phyloP scores from a whole-genome alignment of 2,113 vertebrate genomes.

The Ceyx cyanopectus region DNA sequence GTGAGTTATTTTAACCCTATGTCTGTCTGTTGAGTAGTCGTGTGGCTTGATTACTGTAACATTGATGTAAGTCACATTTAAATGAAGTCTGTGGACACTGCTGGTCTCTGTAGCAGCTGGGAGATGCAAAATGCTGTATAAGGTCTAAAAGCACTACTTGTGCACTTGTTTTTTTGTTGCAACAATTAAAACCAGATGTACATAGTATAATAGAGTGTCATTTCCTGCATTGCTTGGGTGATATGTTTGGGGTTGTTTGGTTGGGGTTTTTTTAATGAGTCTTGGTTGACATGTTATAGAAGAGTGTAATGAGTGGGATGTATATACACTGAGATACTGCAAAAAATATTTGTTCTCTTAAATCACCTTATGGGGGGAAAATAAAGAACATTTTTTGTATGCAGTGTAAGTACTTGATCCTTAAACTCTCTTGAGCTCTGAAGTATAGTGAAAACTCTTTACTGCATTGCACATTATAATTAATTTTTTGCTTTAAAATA shows the following conservation, averaged over 20 bases:
- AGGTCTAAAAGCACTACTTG: not conserved
- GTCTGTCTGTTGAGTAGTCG: not conserved
- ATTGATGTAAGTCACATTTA: not conserved
- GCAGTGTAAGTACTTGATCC: not conserved
- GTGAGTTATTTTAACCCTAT: not conserved
- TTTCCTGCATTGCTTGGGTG: not conserved
- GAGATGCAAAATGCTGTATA: not conserved
- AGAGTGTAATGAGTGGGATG: not conserved
- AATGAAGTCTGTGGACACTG: not conserved
- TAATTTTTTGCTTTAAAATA: slow-evolving; percentile 23
- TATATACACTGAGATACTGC: not conserved
- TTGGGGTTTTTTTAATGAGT: not conserved
- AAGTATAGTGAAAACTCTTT: not conserved
- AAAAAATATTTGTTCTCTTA: not conserved
- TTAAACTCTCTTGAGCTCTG: not conserved
- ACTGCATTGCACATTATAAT: not conserved
- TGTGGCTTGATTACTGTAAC: not conserved
- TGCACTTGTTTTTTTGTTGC: not conserved
- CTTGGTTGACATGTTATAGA: not conserved
- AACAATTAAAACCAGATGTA: not conserved
- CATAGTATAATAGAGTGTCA: not conserved
- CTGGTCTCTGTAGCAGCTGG: not conserved
- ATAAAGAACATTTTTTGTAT: not conserved
- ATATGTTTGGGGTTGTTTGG: not conserved
- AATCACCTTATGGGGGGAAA: not conserved